phyloP scores from a whole-genome alignment of 1,140 invertebrate genomes.

The Calycopis cecrops region DNA sequence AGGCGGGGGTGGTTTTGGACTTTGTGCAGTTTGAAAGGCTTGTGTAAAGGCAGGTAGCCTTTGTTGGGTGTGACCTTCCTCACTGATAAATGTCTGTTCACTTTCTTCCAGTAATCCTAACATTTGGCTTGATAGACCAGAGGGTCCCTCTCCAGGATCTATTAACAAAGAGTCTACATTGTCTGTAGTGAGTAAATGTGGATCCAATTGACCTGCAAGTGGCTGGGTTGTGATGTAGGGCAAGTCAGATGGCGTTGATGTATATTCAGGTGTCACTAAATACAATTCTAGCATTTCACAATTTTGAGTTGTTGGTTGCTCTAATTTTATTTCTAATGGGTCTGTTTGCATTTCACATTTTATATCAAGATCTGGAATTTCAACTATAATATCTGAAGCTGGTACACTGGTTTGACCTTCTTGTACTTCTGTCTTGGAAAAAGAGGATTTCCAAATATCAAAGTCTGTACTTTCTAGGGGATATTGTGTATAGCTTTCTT shows the following conservation, averaged over 20 bases:
- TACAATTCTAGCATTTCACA: constrained; percentile 55
- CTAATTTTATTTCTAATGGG: constrained; percentile 45
- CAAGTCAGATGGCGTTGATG: constrained; percentile 46
- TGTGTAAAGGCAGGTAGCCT: constrained; percentile 67
- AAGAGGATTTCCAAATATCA: constrained; percentile 46
- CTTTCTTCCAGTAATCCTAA: constrained; percentile 50
- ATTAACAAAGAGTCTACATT: constrained; percentile 51
- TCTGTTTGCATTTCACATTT: constrained; percentile 53
- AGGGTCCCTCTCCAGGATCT: constrained; percentile 58
- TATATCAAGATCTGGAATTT: constrained; percentile 52
- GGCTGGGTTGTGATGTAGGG: constrained; percentile 50
- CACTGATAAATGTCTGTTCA: constrained; percentile 40
- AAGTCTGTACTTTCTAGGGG: constrained; percentile 42
- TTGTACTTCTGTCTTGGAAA: constrained; percentile 39
- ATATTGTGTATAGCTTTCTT: constrained; percentile 51
- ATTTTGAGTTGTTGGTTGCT: constrained; percentile 46
- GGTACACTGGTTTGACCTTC: constrained; percentile 47
- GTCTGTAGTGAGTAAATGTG: constrained; percentile 44
- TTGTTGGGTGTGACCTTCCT: constrained; percentile 48
- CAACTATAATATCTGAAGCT: constrained; percentile 58
- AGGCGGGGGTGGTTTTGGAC: constrained; percentile 66
- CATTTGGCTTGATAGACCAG: constrained; percentile 55
- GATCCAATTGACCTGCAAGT: constrained; percentile 38
- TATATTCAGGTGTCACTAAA: constrained; percentile 45
- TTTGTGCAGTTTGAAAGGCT: constrained; percentile 69